Conservation (phyloP, 2,888 invertebrate species). For the Halictus quadricinctus region DNA sequence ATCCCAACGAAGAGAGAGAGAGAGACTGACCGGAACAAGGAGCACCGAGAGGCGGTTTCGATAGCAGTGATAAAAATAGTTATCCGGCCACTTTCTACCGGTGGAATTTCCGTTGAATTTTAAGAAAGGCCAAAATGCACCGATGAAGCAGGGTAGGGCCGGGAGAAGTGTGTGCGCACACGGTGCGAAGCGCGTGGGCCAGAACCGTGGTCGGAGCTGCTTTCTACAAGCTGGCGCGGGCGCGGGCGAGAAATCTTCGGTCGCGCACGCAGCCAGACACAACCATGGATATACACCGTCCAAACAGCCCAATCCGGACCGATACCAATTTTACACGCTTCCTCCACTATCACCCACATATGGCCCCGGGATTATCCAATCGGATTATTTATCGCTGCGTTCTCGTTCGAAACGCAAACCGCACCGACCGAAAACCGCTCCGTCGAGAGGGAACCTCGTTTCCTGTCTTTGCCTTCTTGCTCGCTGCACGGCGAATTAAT, state of each 20-base stretch:
- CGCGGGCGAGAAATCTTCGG: conserved; percentile 75
- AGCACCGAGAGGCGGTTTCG: not conserved
- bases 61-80: conserved; percentile 11
- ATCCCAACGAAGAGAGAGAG: not conserved
- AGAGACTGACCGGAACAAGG: too few relatives aligned
- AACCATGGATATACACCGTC: conserved; percentile 7
- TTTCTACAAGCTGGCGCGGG: conserved; percentile 75
- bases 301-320: conserved; percentile 23
- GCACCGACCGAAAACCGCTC: not conserved
- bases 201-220: conserved; percentile 75
- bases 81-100: conserved; percentile 15
- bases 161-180: conserved; percentile 18
- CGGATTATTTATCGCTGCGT: conserved; percentile 43
- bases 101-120: conserved; percentile 39
- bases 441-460: not conserved
- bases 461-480: not conserved
- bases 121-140: conserved; percentile 42
- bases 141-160: conserved; percentile 49
- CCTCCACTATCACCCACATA: conserved; percentile 55
- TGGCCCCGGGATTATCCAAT: conserved; percentile 43
- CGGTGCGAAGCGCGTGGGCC: conserved; percentile 69
- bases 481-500: not conserved
- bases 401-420: conserved; percentile 28
- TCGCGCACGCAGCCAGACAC: conserved; percentile 41
- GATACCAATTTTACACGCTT: conserved; percentile 54